Percentiles rank a stretch among this genome's conserved stretches.
Evolutionary conservation across 2,888 invertebrate species (phyloP).

Genomic region (Phragmatobia fuliginosa): DNA sequence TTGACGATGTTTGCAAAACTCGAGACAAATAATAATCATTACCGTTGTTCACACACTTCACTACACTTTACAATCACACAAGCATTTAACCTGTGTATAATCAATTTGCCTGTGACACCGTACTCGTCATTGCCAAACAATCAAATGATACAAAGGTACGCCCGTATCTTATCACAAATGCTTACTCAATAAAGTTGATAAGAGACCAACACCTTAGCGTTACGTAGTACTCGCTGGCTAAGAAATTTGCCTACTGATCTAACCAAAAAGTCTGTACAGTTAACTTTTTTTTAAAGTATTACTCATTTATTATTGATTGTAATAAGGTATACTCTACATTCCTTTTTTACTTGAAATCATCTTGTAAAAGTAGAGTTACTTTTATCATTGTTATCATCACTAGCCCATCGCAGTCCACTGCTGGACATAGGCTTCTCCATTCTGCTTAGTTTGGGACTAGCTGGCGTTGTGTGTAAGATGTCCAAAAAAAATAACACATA

Average conservation of each 20-base stretch:
- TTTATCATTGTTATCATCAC: too few relatives aligned
- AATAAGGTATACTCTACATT: background rate
- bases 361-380: too few relatives aligned
- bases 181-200: slow-evolving; percentile 39
- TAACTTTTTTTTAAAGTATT: too few relatives aligned
- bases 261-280: too few relatives aligned
- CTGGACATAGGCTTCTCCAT: too few relatives aligned
- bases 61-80: slow-evolving; percentile 10
- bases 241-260: too few relatives aligned
- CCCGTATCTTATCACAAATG: slow-evolving; percentile 48
- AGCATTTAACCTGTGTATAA: background rate
- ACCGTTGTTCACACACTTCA: background rate
- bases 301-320: background rate
- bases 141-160: slow-evolving; percentile 30
- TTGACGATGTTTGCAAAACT: background rate
- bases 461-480: too few relatives aligned
- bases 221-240: slow-evolving; percentile 21
- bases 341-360: too few relatives aligned
- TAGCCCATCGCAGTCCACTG: too few relatives aligned
- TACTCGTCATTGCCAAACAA: background rate
- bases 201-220: slow-evolving; percentile 21
- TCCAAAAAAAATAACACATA: too few relatives aligned
- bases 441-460: too few relatives aligned
- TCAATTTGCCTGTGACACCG: slow-evolving; percentile 5
- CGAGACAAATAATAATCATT: background rate